These are phyloP conservation scores for Limulus polyphemus DNA, from an alignment of 2,888 invertebrate genomes.

Conservation along the genomic window DNA sequence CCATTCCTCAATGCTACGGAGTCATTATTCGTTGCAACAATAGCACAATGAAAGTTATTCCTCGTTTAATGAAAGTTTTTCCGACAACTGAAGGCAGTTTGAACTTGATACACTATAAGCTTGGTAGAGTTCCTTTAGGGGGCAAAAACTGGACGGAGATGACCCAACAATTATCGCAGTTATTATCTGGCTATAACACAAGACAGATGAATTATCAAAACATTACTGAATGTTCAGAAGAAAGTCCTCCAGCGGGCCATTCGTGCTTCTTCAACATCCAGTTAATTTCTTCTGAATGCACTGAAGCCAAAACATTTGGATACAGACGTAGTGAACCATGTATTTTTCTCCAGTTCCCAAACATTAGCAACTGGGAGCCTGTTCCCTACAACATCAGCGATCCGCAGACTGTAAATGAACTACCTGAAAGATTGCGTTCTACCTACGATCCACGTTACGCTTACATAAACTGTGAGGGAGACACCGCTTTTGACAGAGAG, in stretches of 20 bases:
- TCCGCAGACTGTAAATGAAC: constrained; percentile 48
- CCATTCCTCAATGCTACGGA: no score
- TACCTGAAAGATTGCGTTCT: constrained; percentile 53
- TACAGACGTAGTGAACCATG: constrained; percentile 77
- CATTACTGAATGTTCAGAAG: constrained; percentile 12
- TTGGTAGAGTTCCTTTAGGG: constrained; percentile 19
- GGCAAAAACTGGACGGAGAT: constrained; percentile 22
- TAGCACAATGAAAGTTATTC: no score
- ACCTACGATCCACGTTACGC: constrained; percentile 15
- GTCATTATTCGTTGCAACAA: no score
- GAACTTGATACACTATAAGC: constrained; percentile 8
- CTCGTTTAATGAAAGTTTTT: no score
- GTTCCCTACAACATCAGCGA: constrained; percentile 55
- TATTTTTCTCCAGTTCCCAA: constrained; percentile 90
- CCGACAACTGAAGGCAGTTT: no score
- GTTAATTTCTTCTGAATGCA: constrained; percentile 48
- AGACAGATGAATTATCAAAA: not conserved
- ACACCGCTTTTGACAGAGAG: constrained; percentile 24
- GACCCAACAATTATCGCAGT: constrained; percentile 17
- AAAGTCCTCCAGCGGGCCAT: not conserved
- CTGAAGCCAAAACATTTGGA: constrained; percentile 64
- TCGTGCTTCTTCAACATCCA: constrained; percentile 22
- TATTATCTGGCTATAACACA: constrained; percentile 13
- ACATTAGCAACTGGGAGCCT: constrained; percentile 84
- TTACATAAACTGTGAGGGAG: constrained; percentile 24